Percentiles rank a stretch among this genome's conserved stretches.
phyloP scores from a whole-genome alignment of 2,797 vertebrate species.

The Harpagifer antarcticus region DNA sequence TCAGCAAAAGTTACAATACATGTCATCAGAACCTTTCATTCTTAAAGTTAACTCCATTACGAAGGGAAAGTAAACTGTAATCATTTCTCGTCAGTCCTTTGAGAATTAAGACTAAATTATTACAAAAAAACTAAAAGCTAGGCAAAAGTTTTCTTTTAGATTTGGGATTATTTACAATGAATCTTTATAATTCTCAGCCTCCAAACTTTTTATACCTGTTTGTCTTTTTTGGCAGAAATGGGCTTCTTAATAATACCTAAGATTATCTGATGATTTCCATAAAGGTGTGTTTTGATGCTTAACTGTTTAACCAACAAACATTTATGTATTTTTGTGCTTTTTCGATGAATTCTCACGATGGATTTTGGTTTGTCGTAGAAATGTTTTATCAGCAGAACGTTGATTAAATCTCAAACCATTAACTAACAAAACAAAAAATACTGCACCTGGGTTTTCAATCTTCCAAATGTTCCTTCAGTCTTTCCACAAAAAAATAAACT shows the following conservation, averaged over 20 bases:
- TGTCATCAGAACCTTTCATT: no score
- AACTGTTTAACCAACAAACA: background rate
- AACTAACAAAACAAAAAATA: background rate
- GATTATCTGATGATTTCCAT: background rate
- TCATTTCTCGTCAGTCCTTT: background rate
- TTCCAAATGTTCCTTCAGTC: background rate
- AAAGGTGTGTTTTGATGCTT: background rate
- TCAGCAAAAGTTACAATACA: no score
- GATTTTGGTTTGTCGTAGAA: slow-evolving; percentile 1
- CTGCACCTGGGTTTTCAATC: background rate
- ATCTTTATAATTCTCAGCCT: background rate
- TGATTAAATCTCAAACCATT: background rate
- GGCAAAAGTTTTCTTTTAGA: background rate
- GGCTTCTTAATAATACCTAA: background rate
- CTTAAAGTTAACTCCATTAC: no score
- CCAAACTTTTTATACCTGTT: background rate
- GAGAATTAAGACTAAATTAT: background rate
- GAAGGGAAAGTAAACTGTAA: no score
- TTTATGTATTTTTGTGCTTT: slow-evolving; percentile 35
- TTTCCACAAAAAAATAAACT: slow-evolving; percentile 4
- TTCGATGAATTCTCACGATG: background rate
- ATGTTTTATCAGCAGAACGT: slow-evolving; percentile 14
- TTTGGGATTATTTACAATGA: no score
- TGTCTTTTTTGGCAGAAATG: slow-evolving; percentile 3
- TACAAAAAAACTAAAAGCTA: no score